phyloP scores from a whole-genome alignment of 2,888 invertebrate species.

The Sclerodermus sp. region DNA sequence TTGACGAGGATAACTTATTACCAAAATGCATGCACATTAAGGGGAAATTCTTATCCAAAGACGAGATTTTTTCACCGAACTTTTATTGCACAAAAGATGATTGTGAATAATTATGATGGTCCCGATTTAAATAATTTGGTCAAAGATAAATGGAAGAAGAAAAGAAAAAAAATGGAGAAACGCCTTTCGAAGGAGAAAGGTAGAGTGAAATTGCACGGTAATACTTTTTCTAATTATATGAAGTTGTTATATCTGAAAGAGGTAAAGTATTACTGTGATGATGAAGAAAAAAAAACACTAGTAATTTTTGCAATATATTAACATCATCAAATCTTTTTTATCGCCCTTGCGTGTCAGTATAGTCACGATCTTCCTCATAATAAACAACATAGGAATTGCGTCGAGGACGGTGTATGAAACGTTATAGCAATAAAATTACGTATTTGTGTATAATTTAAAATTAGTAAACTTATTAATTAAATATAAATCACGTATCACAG shows the following conservation, averaged over 20 bases:
- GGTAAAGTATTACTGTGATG: conserved; percentile 19
- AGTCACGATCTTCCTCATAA: conserved; percentile 33
- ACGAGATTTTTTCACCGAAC: conserved; percentile 16
- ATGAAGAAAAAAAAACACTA: conserved; percentile 6
- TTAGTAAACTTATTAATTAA: conserved; percentile 47
- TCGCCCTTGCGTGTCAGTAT: conserved; percentile 28
- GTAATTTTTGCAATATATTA: not conserved
- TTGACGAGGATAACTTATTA: conserved; percentile 21
- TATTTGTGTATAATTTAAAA: conserved; percentile 47
- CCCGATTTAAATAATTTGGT: too few relatives aligned
- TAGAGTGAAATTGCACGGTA: not conserved
- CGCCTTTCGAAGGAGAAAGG: not conserved
- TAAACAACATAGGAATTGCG: conserved; percentile 38
- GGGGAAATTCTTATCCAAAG: conserved; percentile 20
- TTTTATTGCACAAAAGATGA: conserved; percentile 15
- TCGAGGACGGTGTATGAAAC: conserved; percentile 42
- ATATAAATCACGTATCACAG: conserved; percentile 28
- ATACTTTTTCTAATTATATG: not conserved
- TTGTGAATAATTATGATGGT: too few relatives aligned
- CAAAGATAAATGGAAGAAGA: too few relatives aligned
- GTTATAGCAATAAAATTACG: conserved; percentile 49
- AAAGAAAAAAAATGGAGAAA: too few relatives aligned
- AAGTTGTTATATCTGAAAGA: too few relatives aligned
- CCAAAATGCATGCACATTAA: conserved; percentile 18
- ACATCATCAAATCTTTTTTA: conserved; percentile 11